phyloP scores from a whole-genome alignment of 2,797 vertebrate genomes.

The Pangasius krempfi region DNA sequence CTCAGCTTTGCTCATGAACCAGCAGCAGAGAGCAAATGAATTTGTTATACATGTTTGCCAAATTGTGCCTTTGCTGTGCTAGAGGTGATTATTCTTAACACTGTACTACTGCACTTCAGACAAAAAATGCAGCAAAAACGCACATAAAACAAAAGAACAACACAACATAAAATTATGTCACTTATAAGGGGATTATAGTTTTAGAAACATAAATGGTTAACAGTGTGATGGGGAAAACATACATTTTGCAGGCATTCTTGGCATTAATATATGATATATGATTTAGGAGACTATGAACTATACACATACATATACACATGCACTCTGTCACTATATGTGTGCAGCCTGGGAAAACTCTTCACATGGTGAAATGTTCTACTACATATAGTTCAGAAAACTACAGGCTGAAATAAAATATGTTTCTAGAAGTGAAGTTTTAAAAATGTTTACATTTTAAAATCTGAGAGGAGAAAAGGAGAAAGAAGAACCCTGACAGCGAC shows the following conservation, averaged over 20 bases:
- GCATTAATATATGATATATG: conserved; percentile 17
- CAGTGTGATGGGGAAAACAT: conserved; percentile 15
- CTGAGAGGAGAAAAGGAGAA: background rate
- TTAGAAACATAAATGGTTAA: background rate
- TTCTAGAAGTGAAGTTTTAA: background rate
- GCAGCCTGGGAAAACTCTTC: conserved; percentile 9
- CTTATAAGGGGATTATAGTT: background rate
- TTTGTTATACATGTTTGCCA: conserved; percentile 14
- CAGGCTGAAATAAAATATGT: background rate
- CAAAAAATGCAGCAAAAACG: conserved; percentile 4
- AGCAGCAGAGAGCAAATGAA: background rate
- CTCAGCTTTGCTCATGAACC: background rate
- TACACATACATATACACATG: background rate
- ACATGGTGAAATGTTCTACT: background rate
- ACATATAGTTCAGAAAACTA: background rate
- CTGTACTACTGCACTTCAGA: background rate
- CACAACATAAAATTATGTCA: conserved; percentile 42
- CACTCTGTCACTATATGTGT: background rate
- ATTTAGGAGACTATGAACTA: background rate
- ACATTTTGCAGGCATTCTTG: conserved; percentile 14
- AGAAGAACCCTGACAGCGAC: background rate
- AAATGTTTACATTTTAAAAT: background rate
- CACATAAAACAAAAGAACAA: conserved; percentile 41
- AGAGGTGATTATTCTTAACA: background rate
- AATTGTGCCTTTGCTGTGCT: conserved; percentile 19